These are phyloP conservation scores for Lordiphosa stackelbergi DNA, from an alignment of 1,140 invertebrate genomes.

Conservation along the genomic window DNA sequence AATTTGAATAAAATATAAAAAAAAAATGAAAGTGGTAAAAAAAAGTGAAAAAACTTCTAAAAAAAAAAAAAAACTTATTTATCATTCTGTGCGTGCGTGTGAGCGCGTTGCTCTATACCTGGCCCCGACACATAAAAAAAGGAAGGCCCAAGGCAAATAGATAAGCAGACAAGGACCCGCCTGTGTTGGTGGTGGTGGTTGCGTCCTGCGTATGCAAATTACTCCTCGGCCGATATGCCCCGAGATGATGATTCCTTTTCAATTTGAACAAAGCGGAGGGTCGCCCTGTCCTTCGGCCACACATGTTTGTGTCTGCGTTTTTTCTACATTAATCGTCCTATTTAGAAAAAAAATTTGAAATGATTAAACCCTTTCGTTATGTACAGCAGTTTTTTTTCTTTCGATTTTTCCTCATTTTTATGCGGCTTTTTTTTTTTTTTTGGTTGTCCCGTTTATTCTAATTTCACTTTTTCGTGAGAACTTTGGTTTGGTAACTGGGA, in stretches of 20 bases:
- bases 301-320: constrained; percentile 63
- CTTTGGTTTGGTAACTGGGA: constrained; percentile 11
- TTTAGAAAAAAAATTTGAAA: constrained; percentile 61
- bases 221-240: constrained; percentile 37
- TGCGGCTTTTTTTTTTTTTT: constrained; percentile 41
- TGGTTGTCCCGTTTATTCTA: constrained; percentile 58
- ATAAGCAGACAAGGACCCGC: constrained; percentile 41
- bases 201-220: constrained; percentile 68
- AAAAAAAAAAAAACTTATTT: constrained; percentile 72
- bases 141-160: constrained; percentile 61
- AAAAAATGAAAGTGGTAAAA: constrained; percentile 72
- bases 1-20: constrained; percentile 60
- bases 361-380: constrained; percentile 68
- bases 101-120: constrained; percentile 52
- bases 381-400: constrained; percentile 41
- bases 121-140: constrained; percentile 2
- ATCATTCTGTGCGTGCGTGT: constrained; percentile 55
- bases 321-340: constrained; percentile 67
- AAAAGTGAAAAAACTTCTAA: constrained; percentile 70
- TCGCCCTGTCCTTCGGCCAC: constrained; percentile 65
- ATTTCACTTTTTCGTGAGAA: constrained; percentile 75
- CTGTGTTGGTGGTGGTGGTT: constrained; percentile 57
- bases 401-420: constrained; percentile 67
- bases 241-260: constrained; percentile 62
- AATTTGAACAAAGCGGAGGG: constrained; percentile 66